Evolutionary conservation across 1,140 invertebrate species (phyloP), one percentile per base, ranked within the genome.

Genomic region (Elymnias hypermnestra): DNA sequence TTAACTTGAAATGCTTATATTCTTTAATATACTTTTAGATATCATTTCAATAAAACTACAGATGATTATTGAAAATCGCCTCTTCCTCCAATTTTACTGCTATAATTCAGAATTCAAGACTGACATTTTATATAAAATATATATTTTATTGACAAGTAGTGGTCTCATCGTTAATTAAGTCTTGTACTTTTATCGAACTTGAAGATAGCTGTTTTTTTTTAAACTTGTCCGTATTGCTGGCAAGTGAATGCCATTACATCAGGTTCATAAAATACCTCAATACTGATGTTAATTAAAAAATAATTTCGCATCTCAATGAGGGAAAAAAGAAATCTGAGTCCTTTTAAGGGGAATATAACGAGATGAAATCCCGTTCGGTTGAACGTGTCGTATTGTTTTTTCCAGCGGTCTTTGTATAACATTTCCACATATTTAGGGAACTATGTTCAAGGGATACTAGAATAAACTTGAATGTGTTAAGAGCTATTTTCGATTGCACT

Each of bases 371-470:
- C 65, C 53, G 58, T 59, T 70, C 51, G 43, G 38, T 52, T 41
- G 60, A 62, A 51, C 51, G 56, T 53, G 71, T 65, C 63, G 68
- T 61, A 72, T 76, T 73, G 53, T 75, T 71, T 72, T 76, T 70
- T 63, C 52, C 47, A 49, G 13, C 50, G 56, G 62, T 67, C 49
- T 53, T 53, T 69, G 60, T 66, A 60, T 52, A 42, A 25, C 53
- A 61, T 54, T 49, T 39, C 51, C 40, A 57, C 50, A 58, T 46
- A 58, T 58, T 57, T 58, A 52, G 59, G 47, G 40, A 58, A 62
- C 47, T 54, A 62, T 31, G 13, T 7, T 8, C 17, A 43, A 1
- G 13, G 33, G 13, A 43, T 21, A 43, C 35, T 42, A 18, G 36
- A 33, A 25, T 38, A 42, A 49, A 31, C 10, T 1, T 0, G 10